Conservation (phyloP, 2,797 vertebrate species). For the Streptopelia turtur region DNA sequence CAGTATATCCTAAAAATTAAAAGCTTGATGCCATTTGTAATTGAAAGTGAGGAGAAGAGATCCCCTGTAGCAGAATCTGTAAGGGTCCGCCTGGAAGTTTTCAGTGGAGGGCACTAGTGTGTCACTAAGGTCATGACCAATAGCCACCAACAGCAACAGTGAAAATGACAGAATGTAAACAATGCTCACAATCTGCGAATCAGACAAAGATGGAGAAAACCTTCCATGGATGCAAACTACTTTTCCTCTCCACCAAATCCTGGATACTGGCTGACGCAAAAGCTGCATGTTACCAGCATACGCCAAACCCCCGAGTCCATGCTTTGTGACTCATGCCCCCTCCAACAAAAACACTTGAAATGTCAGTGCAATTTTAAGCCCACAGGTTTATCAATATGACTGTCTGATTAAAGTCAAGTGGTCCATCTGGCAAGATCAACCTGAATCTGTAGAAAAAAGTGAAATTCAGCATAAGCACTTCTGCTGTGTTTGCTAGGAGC, state of each 20-base stretch:
- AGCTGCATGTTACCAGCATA: neutral
- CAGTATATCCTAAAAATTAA: neutral
- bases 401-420: conserved; percentile 27
- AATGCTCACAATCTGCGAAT: neutral
- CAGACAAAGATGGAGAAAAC: neutral
- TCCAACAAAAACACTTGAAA: conserved; percentile 18
- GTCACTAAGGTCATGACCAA: neutral
- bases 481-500: neutral
- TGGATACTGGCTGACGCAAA: neutral
- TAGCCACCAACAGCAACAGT: neutral
- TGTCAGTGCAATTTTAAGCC: conserved; percentile 31
- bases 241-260: neutral
- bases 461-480: neutral
- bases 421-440: conserved; percentile 12
- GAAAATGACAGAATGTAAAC: neutral
- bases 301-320: neutral
- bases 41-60: neutral
- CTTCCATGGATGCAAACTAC: neutral
- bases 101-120: neutral
- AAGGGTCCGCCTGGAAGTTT: neutral
- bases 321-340: conserved; percentile 19
- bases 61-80: neutral
- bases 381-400: neutral
- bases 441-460: neutral
- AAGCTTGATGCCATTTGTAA: neutral